phyloP scores from a whole-genome alignment of 2,888 invertebrate genomes.

The Cloeon dipterum region DNA sequence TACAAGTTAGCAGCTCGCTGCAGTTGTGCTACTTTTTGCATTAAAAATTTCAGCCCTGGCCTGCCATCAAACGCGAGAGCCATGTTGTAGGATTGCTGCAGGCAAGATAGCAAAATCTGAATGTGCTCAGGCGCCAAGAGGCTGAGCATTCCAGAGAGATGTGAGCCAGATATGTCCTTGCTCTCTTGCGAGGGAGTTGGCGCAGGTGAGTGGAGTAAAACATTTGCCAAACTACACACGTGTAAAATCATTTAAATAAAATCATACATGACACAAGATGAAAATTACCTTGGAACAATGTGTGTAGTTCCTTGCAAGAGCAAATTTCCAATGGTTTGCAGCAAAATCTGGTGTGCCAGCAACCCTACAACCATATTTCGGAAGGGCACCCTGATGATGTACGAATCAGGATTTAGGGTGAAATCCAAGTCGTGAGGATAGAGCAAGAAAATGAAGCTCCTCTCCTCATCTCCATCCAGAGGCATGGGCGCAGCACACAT shows the following conservation, averaged over 20 bases:
- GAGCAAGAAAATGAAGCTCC: conserved; percentile 71
- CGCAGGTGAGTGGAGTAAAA: conserved; percentile 16
- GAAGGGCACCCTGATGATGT: conserved; percentile 66
- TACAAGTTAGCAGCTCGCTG: conserved; percentile 76
- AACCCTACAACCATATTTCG: conserved; percentile 71
- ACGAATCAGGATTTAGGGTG: conserved; percentile 48
- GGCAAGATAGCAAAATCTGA: conserved; percentile 47
- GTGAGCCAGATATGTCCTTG: conserved; percentile 6
- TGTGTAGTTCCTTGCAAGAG: conserved; percentile 50
- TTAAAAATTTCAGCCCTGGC: conserved; percentile 79
- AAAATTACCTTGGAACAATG: conserved; percentile 36
- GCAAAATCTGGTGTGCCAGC: conserved; percentile 74
- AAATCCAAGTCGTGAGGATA: conserved; percentile 49
- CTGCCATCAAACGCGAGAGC: conserved; percentile 73
- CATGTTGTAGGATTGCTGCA: conserved; percentile 60
- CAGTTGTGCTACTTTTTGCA: conserved; percentile 77
- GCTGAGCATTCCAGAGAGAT: conserved; percentile 15
- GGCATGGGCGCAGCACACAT: conserved; percentile 2
- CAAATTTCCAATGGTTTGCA: conserved; percentile 74
- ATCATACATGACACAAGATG: conserved; percentile 15
- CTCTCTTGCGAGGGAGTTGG: conserved; percentile 9
- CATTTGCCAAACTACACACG: conserved; percentile 18
- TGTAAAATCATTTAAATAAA: conserved; percentile 1
- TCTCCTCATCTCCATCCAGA: conserved; percentile 34
- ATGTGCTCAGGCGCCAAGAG: conserved; percentile 32